Percentiles rank a stretch among this genome's conserved stretches.
Evolutionary conservation across 1,140 invertebrate genomes (phyloP).

Genomic region (Pseudomyrmex flavicornis): DNA sequence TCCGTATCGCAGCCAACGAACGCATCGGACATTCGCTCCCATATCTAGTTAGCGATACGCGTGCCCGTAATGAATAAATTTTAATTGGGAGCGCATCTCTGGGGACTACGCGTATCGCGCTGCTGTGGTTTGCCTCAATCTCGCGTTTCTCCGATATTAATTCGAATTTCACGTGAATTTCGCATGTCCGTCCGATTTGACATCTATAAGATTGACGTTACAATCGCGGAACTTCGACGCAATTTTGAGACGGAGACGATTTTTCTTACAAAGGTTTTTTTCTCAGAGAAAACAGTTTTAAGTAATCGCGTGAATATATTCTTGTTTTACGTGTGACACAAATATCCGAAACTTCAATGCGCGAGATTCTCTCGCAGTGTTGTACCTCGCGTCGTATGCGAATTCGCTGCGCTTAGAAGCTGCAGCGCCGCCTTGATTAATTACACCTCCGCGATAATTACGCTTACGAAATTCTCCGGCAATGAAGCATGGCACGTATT

Average conservation of each 20-base stretch:
- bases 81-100: slow-evolving; percentile 27
- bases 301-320: too few species aligned
- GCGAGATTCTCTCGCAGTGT: background rate
- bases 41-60: slow-evolving; percentile 14
- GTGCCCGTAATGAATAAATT: slow-evolving; percentile 37
- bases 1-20: background rate
- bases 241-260: too few species aligned
- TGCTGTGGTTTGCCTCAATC: background rate
- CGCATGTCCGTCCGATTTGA: background rate
- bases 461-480: background rate
- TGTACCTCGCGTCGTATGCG: background rate
- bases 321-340: background rate
- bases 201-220: background rate
- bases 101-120: background rate
- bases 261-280: too few species aligned
- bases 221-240: too few species aligned
- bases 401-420: slow-evolving; percentile 1
- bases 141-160: background rate
- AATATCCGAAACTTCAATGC: background rate
- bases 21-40: slow-evolving; percentile 23
- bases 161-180: slow-evolving; percentile 10
- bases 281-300: too few species aligned
- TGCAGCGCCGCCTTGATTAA: slow-evolving; percentile 8
- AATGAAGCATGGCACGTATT: slow-evolving; percentile 15
- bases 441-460: slow-evolving; percentile 27